Base-by-base conservation (phyloP, 2,113 vertebrate genomes). In the Tachycineta bicolor region DNA sequence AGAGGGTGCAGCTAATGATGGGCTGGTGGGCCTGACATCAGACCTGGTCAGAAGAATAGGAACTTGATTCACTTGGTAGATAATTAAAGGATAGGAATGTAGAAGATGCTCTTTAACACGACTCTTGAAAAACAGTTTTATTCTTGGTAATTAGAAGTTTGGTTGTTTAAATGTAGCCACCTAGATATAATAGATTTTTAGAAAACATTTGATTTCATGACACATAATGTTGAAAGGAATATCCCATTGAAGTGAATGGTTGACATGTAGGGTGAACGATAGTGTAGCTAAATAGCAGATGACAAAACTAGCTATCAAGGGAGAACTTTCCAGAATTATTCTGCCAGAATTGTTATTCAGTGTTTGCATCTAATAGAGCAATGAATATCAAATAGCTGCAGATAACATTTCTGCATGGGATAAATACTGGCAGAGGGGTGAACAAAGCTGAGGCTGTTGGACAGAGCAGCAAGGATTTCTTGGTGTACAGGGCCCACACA, bases 1-100 rank as follows among this genome's bases (percentile, higher is more conserved):
- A 62, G 81, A 95, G 49, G 78, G 10, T 94, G 81, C 87, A 93
- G 89, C n/a, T 95, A 73, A 87, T 91, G 84, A 93, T 87, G 75
- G 89, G n/a, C 73, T 96, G 84, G 70, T 93, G 93, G 91, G 74
- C 91, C 93, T 91, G 93, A 84, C 95, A 70, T 87, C 86, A 93
- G 77, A 41, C 89, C 70, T 56, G 56, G 73, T 47, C 4, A 2
- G 59, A 88, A 68, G 81, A 93, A 84, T 68, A 79, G 69, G 59
- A 73, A 25, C 91, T 90, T 86, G 95, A 93, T 91, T 85, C 81
- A 62, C n/a, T 69, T 84, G 69, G 74, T 56, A 39, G 78, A 4
- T 95, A 96, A 96, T 96, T 96, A 93, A 75, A 95, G 94, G 94
- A 82, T 37, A 59, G 80, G 75, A 69, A 62, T 23, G 33, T 73